Base-by-base conservation (phyloP, 2,888 invertebrate genomes). In the Carabus problematicus region DNA sequence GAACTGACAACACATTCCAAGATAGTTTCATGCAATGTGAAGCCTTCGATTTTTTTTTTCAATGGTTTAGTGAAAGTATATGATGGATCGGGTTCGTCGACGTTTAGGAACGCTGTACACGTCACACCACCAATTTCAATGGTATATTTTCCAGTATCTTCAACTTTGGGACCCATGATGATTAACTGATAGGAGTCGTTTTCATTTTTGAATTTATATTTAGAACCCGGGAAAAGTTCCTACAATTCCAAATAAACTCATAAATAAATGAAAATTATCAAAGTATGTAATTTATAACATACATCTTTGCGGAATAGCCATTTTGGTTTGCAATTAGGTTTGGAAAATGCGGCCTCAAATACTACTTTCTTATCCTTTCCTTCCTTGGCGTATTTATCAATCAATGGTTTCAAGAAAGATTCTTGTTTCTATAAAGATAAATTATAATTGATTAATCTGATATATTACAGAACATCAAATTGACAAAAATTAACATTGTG, bases 101-200 rank as follows among this genome's bases (percentile, higher is more conserved):
- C 98, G 83, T 93, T 95, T 67, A 99, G 88, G 84, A 95, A 94
- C 55, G 92, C 97, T 16, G 94, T 92, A 75, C 93, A 93, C 64
- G 90, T 89, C 59, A 94, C 88, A 64, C 97, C 95, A 76, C 94
- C 92, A 75, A 98, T 95, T 84, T 98, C 97, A 76, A 97, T 91
- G 0, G 94, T 94, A 79, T 97, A 98, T 85, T 97, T 97, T 76
- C 98, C 99, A 74, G 93, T 93, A 81, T 99, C 99, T 76, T 99
- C 98, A 43, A 94, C 94, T 84, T 94, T 95, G 0, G 99, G 97
- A 77, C 88, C 89, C 80, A 87, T 87, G 76, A 99, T 95, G 73
- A 94, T 91, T 73, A 99, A 85, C 77, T 91, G 93, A 82, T 98
- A 97, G 0, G 91, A 88, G 78, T 97, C 95, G 77, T 92, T 93